Conservation (phyloP, 2,888 invertebrate genomes). For the Psylliodes chrysocephalus region DNA sequence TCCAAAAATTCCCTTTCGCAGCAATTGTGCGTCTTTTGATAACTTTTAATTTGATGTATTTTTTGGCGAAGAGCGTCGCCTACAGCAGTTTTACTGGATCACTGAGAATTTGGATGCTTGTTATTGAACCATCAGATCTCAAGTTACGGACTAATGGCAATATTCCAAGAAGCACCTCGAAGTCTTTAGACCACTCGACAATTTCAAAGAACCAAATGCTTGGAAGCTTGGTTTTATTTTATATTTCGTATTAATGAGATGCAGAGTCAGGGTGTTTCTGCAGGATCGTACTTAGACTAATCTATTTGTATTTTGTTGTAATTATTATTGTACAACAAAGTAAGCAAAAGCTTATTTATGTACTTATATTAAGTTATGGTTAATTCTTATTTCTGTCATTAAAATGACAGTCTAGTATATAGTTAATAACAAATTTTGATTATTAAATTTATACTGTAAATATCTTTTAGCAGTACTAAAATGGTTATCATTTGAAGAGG, state of each 20-base stretch:
- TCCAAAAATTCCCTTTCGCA: no score
- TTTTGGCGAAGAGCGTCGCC: background rate
- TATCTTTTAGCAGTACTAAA: no score
- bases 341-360: no score
- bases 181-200: conserved; percentile 9
- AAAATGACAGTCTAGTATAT: no score
- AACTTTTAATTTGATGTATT: background rate
- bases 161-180: conserved; percentile 5
- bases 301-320: no score
- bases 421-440: no score
- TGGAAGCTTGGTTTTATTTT: background rate
- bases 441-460: no score
- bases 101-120: background rate
- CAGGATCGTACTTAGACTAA: background rate
- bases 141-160: conserved; percentile 1
- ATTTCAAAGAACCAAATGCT: conserved; percentile 12
- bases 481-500: no score
- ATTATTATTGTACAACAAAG: no score
- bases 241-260: conserved; percentile 23
- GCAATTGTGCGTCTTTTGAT: no score
- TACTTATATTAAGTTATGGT: no score
- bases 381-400: no score
- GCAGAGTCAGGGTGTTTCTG: conserved; percentile 1
- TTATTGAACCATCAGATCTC: conserved; percentile 6
- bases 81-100: conserved; percentile 3